Evolutionary conservation across 2,113 vertebrate genomes (phyloP), one percentile per base, ranked within the genome.

Genomic region (Elephas maximus): DNA sequence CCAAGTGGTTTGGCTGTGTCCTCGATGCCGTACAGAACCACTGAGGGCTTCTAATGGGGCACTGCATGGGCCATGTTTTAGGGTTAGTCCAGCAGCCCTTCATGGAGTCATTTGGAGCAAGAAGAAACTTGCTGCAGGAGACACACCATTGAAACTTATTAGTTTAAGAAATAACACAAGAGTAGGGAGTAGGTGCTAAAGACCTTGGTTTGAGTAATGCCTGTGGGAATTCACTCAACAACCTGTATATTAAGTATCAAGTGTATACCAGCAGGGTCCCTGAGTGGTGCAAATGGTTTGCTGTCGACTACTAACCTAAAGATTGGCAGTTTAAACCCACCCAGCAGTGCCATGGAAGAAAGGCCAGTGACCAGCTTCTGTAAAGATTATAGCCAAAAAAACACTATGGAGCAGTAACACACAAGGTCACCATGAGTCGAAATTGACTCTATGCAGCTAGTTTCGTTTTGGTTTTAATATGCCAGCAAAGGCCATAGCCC

Each of bases 11-110:
- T 77, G 37, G 48, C 5, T 83, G 73, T 11, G 17, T 2, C 21
- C 37, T 69, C 30, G 33, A 60, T 30, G 6, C 44, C 28, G 24
- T 23, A 57, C 71, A 79, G 48, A 63, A 24, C 15, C 20, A 37
- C 11, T 1, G 0, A 33, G 17, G 41, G 17, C 41, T 51, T 91
- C 51, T 18, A 2, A 3, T 10, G 12, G 63, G 37, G 11, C 20
- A 8, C 11, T 44, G 15, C 15, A 24, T 9, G 2, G 0, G 8
- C 18, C 1, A 1, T 44, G 23, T 41, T 53, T 73, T n/a, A 45
- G 60, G 73, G 33, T 89, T 67, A 20, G 2, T 10, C 18, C 15
- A 9, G 15, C 28, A 71, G 7, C 30, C 18, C 12, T 92, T 44
- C 76, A 53, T 45, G 37, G 4, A 6, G 45, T 44, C 33, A 21